Conservation (phyloP, 2,797 vertebrate genomes). For the Amblyopsis hoosieri region DNA sequence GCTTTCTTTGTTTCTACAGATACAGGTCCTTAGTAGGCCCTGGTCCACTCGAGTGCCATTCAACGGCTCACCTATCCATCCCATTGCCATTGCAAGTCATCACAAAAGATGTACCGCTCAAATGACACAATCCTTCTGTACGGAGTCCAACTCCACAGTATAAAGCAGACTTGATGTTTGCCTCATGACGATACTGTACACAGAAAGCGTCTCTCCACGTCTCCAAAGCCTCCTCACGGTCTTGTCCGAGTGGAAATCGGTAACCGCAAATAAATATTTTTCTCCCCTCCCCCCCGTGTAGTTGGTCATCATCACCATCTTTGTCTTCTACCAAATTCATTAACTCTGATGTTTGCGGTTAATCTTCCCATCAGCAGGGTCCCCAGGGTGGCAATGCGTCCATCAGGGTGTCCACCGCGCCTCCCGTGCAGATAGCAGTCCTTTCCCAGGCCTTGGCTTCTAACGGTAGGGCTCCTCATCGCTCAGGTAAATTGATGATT, state of each 20-base stretch:
- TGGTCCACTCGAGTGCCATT: conserved; percentile 54
- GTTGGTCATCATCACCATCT: conserved; percentile 20
- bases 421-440: conserved; percentile 56
- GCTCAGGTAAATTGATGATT: conserved; percentile 93
- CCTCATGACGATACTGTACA: conserved; percentile 36
- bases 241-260: conserved; percentile 69
- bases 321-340: conserved; percentile 36
- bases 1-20: conserved; percentile 58
- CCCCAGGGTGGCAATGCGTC: conserved; percentile 71
- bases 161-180: conserved; percentile 54
- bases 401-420: conserved; percentile 76
- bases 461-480: conserved; percentile 76
- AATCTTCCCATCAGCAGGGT: conserved; percentile 58
- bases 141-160: conserved; percentile 51
- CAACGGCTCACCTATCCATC: conserved; percentile 41
- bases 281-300: conserved; percentile 47
- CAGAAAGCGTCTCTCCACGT: conserved; percentile 57
- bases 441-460: conserved; percentile 44
- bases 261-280: conserved; percentile 33
- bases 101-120: conserved; percentile 56
- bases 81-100: conserved; percentile 32
- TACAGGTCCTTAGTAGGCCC: conserved; percentile 45
- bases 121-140: conserved; percentile 60
- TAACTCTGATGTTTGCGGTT: conserved; percentile 29
- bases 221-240: conserved; percentile 57